Conservation (phyloP, 2,888 invertebrate species). For the Volucella inanis region DNA sequence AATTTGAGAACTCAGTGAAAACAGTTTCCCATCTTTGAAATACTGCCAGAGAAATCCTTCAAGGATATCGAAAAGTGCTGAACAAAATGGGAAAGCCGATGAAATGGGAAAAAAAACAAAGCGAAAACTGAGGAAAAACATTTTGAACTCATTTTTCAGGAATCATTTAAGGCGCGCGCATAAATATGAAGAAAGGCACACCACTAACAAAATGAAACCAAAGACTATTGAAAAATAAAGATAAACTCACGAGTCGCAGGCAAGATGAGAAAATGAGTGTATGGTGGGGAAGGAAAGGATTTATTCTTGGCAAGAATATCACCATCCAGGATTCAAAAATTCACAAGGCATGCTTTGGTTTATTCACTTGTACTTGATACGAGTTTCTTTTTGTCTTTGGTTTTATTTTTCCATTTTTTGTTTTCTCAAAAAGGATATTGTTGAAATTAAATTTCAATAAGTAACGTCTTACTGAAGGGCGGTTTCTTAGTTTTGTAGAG, state of each 20-base stretch:
- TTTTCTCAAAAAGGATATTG: too few relatives aligned
- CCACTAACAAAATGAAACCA: background rate
- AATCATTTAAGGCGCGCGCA: conserved; percentile 41
- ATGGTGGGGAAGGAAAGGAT: too few relatives aligned
- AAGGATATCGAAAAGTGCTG: conserved; percentile 30
- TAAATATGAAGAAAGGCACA: background rate
- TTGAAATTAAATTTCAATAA: too few relatives aligned
- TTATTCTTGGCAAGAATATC: too few relatives aligned
- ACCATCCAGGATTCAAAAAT: too few relatives aligned
- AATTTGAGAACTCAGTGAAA: conserved; percentile 22
- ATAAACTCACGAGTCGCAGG: conserved; percentile 23
- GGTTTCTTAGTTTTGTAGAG: too few relatives aligned
- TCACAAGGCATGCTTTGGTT: too few relatives aligned
- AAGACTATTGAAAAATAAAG: conserved; percentile 24
- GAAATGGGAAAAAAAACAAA: background rate
- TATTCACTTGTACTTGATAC: too few relatives aligned
- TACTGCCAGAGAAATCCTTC: conserved; percentile 39
- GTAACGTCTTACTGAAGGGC: too few relatives aligned
- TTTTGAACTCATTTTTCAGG: conserved; percentile 44
- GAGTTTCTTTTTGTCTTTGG: too few relatives aligned
- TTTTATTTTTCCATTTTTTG: background rate
- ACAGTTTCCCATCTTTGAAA: conserved; percentile 32
- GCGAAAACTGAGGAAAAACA: conserved; percentile 3
- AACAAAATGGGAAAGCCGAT: background rate
- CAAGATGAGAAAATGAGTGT: too few relatives aligned